A percentile compares a stretch with the other conserved stretches of the same genome.
phyloP scores from a whole-genome alignment of 2,797 vertebrate genomes.

The Crocidura indochinensis region DNA sequence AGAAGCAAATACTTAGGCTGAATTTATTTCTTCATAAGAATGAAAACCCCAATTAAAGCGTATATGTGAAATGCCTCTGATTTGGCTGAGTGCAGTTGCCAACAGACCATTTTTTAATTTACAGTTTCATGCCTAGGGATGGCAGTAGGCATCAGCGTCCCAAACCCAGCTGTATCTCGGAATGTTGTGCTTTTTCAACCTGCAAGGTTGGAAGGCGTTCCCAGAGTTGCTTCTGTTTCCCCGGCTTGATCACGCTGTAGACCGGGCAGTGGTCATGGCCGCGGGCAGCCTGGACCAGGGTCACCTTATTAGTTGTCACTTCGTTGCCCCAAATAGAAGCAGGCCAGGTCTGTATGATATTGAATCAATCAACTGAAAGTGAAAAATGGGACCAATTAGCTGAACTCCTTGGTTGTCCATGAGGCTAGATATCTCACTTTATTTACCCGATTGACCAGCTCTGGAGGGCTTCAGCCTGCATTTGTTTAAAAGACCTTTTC shows the following conservation, averaged over 20 bases:
- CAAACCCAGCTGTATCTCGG: constrained; percentile 36
- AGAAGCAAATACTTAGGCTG: constrained; percentile 80
- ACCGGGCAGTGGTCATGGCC: neutral
- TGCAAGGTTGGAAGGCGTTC: constrained; percentile 60
- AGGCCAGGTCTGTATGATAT: constrained; percentile 70
- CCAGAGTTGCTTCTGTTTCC: constrained; percentile 41
- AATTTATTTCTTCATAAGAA: constrained; percentile 81
- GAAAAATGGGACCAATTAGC: constrained; percentile 81
- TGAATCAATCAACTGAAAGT: constrained; percentile 71
- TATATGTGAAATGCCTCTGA: constrained; percentile 72
- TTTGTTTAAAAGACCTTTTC: neutral
- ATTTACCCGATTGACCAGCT: neutral
- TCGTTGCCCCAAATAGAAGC: constrained; percentile 51
- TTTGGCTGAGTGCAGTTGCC: constrained; percentile 76
- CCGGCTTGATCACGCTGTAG: neutral
- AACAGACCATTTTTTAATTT: constrained; percentile 84
- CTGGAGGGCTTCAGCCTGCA: neutral
- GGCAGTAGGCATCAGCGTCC: constrained; percentile 84
- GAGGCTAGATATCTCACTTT: constrained; percentile 59
- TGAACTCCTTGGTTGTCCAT: constrained; percentile 56
- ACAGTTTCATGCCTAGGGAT: constrained; percentile 85
- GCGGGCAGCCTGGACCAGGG: constrained; percentile 47
- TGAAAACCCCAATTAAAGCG: constrained; percentile 82
- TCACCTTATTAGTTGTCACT: constrained; percentile 64
- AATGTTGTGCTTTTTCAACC: constrained; percentile 74